A percentile compares a stretch with the other conserved stretches of the same genome.
Evolutionary conservation across 2,888 invertebrate species (phyloP).

Genomic region (Caenorhabditis sinica): DNA sequence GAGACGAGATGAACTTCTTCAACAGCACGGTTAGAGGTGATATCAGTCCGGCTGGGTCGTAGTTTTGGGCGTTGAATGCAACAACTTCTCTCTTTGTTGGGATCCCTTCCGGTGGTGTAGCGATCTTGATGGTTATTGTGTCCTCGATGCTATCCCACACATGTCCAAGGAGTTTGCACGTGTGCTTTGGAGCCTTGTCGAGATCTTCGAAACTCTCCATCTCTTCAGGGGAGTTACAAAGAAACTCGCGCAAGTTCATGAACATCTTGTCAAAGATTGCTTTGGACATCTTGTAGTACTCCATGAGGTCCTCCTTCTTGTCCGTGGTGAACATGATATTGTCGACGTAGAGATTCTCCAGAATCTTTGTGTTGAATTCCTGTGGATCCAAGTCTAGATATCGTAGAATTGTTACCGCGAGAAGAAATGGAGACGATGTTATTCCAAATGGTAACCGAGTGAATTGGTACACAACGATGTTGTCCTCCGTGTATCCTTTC

Average conservation of each 20-base stretch:
- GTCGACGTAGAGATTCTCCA: constrained; percentile 40
- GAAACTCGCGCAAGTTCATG: constrained; percentile 39
- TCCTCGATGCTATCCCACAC: constrained; percentile 9
- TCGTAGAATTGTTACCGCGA: constrained; percentile 54
- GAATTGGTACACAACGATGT: constrained; percentile 67
- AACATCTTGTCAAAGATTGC: not conserved
- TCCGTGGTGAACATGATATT: constrained; percentile 16
- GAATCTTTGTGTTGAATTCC: constrained; percentile 1
- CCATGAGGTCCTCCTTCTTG: not conserved
- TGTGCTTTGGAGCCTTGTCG: not conserved
- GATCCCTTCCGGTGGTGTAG: not conserved
- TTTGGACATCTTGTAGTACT: constrained; percentile 4
- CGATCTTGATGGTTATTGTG: constrained; percentile 21
- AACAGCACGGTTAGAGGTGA: constrained; percentile 34
- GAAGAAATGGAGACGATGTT: constrained; percentile 61
- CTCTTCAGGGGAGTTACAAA: not conserved
- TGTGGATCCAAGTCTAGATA: not conserved
- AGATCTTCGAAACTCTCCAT: not conserved
- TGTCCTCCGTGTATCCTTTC: constrained; percentile 46
- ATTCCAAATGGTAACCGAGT: constrained; percentile 71
- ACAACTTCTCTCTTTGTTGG: constrained; percentile 31
- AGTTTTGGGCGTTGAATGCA: constrained; percentile 17
- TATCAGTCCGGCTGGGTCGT: constrained; percentile 56
- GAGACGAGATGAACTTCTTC: constrained; percentile 28
- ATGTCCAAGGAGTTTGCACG: not conserved